Evolutionary conservation across 2,888 invertebrate species (phyloP), one percentile per base, ranked within the genome.

Genomic region (Ophioninae sp.): DNA sequence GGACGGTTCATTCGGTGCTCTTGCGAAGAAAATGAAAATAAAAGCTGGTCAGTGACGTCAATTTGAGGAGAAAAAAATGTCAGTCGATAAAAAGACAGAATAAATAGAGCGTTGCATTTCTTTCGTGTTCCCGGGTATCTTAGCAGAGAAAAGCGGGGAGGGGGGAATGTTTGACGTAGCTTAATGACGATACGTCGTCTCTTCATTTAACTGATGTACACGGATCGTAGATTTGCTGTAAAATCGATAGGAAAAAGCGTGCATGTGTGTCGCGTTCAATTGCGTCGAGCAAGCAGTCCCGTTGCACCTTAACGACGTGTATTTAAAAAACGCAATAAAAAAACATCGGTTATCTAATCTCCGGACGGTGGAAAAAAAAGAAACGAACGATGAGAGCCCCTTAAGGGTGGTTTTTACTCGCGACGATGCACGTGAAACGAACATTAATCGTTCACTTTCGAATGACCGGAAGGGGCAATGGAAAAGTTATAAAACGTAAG

Each of bases 381-480:
- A 56, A 81, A 78, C 61, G 37, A 67, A 77, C 62, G 64, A 30
- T 30, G 30, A 2, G 30, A 30, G 30, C 21, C 44, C 73, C 68
- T 50, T 64, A 39, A 39, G 30, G 50, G 20, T 21, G 6, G 30
- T 69, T 78, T 78, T 41, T 21, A 77, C 78, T 23, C 41, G 64
- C 69, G 37, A 73, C 37, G 65, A 73, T 74, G 81, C 85, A 84
- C 83, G 85, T 82, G 76, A 87, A 79, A 72, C n/a, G 72, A 77
- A 81, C 84, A 86, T 87, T 86, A 87, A 86, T 87, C 81, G 84
- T 82, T 65, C 57, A 21, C 39, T 41, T 72, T 37, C 75, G 30
- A 69, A 73, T 62, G 37, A 78, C 5, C 8, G 13, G 70, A 69
- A 13, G 72, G 21, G 23, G 8, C 20, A 72, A 84, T 62, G 37